Conservation (phyloP, 2,113 vertebrate species). For the Turdus rufiventris region DNA sequence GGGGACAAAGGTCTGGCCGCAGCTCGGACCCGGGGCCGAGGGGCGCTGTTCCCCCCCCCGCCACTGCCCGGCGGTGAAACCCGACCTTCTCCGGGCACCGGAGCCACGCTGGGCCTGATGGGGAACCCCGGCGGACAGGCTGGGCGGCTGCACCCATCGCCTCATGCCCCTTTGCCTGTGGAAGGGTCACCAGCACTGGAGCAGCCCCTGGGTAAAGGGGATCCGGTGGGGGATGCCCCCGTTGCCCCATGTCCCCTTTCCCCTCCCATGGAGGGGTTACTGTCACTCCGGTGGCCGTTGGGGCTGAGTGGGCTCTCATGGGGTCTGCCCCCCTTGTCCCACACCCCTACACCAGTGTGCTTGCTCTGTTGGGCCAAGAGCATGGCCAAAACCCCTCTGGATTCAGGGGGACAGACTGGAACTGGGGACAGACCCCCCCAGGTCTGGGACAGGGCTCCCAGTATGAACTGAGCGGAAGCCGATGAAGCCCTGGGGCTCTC, state of each 20-base stretch:
- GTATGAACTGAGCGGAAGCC: neutral
- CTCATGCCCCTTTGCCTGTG: neutral
- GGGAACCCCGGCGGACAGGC: neutral
- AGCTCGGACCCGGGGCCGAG: neutral
- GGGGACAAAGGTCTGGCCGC: neutral
- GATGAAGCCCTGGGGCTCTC: accelerated
- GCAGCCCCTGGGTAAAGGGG: neutral
- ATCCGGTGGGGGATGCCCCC: neutral
- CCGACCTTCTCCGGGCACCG: neutral
- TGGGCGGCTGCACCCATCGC: neutral
- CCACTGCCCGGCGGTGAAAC: too few species aligned
- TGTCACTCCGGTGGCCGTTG: neutral
- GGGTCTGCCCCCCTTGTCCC: neutral
- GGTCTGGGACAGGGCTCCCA: neutral
- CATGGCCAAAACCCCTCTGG: neutral
- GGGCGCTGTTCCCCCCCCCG: neutral
- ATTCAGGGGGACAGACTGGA: neutral
- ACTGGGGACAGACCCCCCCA: neutral
- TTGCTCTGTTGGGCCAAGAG: neutral
- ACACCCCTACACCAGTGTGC: neutral
- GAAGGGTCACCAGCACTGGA: neutral
- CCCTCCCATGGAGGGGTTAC: neutral
- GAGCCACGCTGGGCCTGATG: neutral
- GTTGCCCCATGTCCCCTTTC: neutral
- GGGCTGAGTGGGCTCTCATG: neutral